Conservation (phyloP, 2,888 invertebrate genomes). For the Drosophila quinaria region DNA sequence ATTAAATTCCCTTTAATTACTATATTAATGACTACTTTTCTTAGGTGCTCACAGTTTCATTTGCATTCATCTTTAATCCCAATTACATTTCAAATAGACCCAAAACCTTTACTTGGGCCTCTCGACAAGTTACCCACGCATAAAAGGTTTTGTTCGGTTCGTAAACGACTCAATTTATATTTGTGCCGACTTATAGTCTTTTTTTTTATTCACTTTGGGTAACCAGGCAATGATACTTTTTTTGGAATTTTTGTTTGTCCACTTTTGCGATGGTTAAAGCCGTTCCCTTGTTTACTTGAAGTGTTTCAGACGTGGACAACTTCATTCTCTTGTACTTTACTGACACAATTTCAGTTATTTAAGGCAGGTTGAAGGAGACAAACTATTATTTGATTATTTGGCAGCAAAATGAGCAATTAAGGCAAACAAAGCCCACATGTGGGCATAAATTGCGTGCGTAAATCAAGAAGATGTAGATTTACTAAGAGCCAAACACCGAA, state of each 20-base stretch:
- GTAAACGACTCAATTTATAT: conserved; percentile 25
- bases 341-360: conserved; percentile 1
- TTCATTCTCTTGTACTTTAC: background rate
- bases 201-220: conserved; percentile 10
- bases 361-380: conserved; percentile 11
- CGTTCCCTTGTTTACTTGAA: background rate
- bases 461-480: conserved; percentile 69
- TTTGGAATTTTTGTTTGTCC: conserved; percentile 15
- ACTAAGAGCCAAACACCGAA: background rate
- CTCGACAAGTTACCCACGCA: conserved; percentile 19
- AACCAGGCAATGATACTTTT: conserved; percentile 21
- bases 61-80: conserved; percentile 18
- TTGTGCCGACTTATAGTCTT: conserved; percentile 14
- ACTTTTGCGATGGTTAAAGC: conserved; percentile 15
- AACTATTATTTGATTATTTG: conserved; percentile 57
- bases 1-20: conserved; percentile 3
- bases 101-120: background rate
- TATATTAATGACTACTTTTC: background rate
- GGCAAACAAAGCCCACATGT: conserved; percentile 51
- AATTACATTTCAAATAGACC: conserved; percentile 6
- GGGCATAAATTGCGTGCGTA: conserved; percentile 49
- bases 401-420: conserved; percentile 58
- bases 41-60: conserved; percentile 2
- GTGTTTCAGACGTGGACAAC: background rate
- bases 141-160: conserved; percentile 22